Evolutionary conservation across 2,888 invertebrate species (phyloP).

Genomic region (Sesia apiformis): DNA sequence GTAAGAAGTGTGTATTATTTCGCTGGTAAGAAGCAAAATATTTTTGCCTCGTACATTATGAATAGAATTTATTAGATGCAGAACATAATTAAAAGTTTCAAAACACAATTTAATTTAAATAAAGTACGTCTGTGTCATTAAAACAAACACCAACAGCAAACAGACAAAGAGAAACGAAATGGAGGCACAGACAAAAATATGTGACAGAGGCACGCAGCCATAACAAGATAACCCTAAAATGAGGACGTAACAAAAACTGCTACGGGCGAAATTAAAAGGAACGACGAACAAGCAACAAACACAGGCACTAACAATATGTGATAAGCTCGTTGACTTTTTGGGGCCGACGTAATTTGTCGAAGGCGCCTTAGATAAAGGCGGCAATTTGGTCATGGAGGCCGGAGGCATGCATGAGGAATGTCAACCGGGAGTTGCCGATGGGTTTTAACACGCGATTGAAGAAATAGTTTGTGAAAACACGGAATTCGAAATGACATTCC

Average conservation of each 20-base stretch:
- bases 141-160: slow-evolving; percentile 34
- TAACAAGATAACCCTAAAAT: slow-evolving; percentile 55
- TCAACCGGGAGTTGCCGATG: slow-evolving; percentile 23
- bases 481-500: background rate
- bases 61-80: no score
- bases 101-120: no score
- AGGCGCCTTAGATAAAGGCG: slow-evolving; percentile 70
- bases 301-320: slow-evolving; percentile 56
- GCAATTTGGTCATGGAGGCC: slow-evolving; percentile 40
- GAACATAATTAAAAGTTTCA: no score
- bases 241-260: slow-evolving; percentile 58
- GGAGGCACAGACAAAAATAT: slow-evolving; percentile 9
- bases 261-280: slow-evolving; percentile 67
- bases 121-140: no score
- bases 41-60: no score
- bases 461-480: background rate
- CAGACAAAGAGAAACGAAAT: slow-evolving; percentile 10
- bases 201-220: slow-evolving; percentile 33
- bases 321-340: slow-evolving; percentile 62
- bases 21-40: no score
- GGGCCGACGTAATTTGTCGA: slow-evolving; percentile 68
- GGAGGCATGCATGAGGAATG: slow-evolving; percentile 52
- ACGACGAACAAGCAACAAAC: slow-evolving; percentile 63
- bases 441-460: background rate
- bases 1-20: no score